Evolutionary conservation across 1,140 invertebrate species (phyloP), one percentile per base, ranked within the genome.

Genomic region (Euborellia annulipes): DNA sequence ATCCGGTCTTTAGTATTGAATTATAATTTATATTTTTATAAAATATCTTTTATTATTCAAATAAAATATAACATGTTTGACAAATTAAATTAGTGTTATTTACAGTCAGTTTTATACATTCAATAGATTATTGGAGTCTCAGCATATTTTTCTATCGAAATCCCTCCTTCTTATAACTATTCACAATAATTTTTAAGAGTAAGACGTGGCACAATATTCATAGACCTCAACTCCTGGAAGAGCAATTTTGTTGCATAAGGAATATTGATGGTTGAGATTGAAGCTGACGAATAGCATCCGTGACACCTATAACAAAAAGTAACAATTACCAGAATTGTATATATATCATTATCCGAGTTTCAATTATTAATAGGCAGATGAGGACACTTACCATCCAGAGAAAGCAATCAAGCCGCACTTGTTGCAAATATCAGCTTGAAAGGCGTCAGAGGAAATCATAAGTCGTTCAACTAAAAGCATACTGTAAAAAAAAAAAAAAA

Each of bases 161-260:
- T n/a, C n/a, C n/a, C n/a, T n/a, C n/a, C n/a, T n/a, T n/a, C n/a
- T n/a, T n/a, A n/a, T n/a, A n/a, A n/a, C 23, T 27, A 49, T 58
- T 66, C 65, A 56, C 73, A 79, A 61, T 82, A 82, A 60, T 81
- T 78, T 51, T 80, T 82, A 11, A 90, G 64, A 18, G 80, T 84
- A n/a, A 97, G 67, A 53, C 86, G 75, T 4, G 94, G 92, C 6
- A 93, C 82, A 57, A 99, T 94, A 64, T 97, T 98, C 95, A 99
- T 99, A 1, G 90, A 84, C 56, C 92, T 86, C 0, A 99, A 66
- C 65, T 99, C 96, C 64, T 98, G 94, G 60, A 98, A 91, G 2
- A 99, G 71, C 46, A 99, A 67, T 68, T 99, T 99, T 63, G 91
- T 98, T n/a, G 95, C 95, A 65, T 99, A 99, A 0, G 96, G 95